Percentiles rank a stretch among this genome's conserved stretches.
Conservation (phyloP, 1,140 invertebrate species). For the Anastrepha obliqua region DNA sequence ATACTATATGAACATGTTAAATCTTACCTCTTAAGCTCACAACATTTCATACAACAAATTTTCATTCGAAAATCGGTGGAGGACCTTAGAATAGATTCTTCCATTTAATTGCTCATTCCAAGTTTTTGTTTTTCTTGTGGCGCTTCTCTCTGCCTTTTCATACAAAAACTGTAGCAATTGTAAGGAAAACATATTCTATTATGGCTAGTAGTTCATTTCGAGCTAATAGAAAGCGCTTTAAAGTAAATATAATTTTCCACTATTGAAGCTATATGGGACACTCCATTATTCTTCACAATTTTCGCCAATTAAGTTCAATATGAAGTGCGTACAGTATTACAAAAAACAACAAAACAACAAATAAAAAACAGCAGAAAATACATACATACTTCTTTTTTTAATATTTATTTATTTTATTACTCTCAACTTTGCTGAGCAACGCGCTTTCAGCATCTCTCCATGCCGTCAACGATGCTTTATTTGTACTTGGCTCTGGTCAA, state of each 20-base stretch:
- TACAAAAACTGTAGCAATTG: too few species aligned
- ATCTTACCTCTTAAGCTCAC: too few species aligned
- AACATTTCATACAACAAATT: too few species aligned
- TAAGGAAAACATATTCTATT: neutral
- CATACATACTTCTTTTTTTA: neutral
- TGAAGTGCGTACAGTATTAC: neutral
- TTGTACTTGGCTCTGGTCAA: neutral
- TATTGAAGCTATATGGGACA: conserved; percentile 14
- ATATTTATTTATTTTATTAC: neutral
- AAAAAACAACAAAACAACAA: too few species aligned
- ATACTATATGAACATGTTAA: too few species aligned
- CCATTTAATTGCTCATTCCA: too few species aligned
- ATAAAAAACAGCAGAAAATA: neutral
- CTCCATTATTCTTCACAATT: conserved; percentile 14
- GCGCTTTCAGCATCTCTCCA: neutral
- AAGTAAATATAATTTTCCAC: conserved; percentile 11
- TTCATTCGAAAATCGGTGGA: too few species aligned
- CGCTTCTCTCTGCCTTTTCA: too few species aligned
- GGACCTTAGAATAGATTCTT: too few species aligned
- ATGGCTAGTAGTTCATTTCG: neutral
- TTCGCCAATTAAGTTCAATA: conserved; percentile 16
- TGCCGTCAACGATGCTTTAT: neutral
- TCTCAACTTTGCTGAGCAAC: neutral
- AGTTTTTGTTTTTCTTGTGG: too few species aligned
- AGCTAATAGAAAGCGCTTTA: neutral